These are phyloP conservation scores for Oxycera nigricornis DNA, from an alignment of 2,888 invertebrate genomes.

Conservation along the genomic window DNA sequence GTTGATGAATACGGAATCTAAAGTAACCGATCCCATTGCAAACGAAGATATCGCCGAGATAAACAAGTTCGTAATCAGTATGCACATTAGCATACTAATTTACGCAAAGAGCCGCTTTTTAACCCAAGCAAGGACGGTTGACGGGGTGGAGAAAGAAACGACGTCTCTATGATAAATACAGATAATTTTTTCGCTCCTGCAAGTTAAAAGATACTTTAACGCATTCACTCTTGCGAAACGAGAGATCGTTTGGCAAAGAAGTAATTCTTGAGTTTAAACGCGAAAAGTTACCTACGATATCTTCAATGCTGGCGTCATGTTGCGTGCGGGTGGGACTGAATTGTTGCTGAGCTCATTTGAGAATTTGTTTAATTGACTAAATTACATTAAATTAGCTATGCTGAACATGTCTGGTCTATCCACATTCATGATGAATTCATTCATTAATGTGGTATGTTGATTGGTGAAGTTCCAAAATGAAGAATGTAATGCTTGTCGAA, in stretches of 20 bases:
- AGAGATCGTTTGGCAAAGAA: conserved; percentile 1
- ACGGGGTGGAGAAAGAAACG: background rate
- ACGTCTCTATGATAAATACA: background rate
- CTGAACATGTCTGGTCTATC: conserved; percentile 1
- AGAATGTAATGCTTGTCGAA: too few relatives aligned
- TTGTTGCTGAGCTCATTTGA: conserved; percentile 1
- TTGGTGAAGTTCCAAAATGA: background rate
- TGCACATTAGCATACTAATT: conserved; percentile 37
- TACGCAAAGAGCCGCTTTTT: conserved; percentile 7
- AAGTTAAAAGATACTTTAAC: background rate
- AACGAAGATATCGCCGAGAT: conserved; percentile 27
- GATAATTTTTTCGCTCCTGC: background rate
- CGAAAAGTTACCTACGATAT: background rate
- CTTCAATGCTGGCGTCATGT: background rate
- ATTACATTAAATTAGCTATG: conserved; percentile 29
- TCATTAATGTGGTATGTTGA: conserved; percentile 14
- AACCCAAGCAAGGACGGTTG: background rate
- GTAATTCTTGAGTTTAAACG: conserved; percentile 10
- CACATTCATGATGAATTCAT: conserved; percentile 25
- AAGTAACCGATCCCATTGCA: background rate
- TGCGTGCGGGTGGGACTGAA: background rate
- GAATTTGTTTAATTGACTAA: conserved; percentile 30
- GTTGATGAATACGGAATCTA: conserved; percentile 24
- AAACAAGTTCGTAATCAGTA: conserved; percentile 34
- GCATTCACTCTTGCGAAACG: conserved; percentile 7